Base-by-base conservation (phyloP, 1,140 invertebrate genomes). In the Luehdorfia chinensis region DNA sequence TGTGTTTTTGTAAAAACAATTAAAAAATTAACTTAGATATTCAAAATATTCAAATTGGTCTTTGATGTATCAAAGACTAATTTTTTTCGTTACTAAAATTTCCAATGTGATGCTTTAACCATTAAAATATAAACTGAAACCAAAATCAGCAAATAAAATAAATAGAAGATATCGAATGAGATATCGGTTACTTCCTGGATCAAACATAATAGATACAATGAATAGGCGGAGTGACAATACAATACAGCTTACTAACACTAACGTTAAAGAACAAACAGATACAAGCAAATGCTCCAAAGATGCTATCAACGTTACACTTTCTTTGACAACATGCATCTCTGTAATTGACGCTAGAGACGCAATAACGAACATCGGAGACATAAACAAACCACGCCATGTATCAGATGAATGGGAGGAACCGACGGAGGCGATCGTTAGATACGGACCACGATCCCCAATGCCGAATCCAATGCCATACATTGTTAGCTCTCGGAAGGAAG, bases 401-500 rank as follows among this genome's bases (percentile, higher is more conserved):
- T 41, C 54, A 50, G 46, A 58, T 75, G 73, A 79, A 79, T 79
- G 69, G 71, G 66, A 75, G 75, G 75, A 83, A 78, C 75, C 66
- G 63, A 28, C 60, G 59, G 34, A 30, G 39, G 59, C 55, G 70
- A 71, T 81, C 57, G 74, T 75, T 75, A 78, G 75, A 79, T 68
- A 79, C 70, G 66, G 47, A 49, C 39, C 41, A 48, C 68, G 64
- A 59, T 44, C 51, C 32, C 75, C 75, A 78, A 80, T 80, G 76
- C 75, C 78, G 73, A 68, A 52, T 61, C 65, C 79, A 84, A 80
- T 80, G 76, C 73, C 79, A 66, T 51, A 68, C 74, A 84, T 84
- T 84, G 79, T 84, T 79, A 48, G 34, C 33, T 52, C 59, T 76
- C 68, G 79, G 79, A 84, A 83, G 79, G 79, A 84, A 84, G 75